Conservation (phyloP, 2,888 invertebrate species). For the Candidula unifasciata region DNA sequence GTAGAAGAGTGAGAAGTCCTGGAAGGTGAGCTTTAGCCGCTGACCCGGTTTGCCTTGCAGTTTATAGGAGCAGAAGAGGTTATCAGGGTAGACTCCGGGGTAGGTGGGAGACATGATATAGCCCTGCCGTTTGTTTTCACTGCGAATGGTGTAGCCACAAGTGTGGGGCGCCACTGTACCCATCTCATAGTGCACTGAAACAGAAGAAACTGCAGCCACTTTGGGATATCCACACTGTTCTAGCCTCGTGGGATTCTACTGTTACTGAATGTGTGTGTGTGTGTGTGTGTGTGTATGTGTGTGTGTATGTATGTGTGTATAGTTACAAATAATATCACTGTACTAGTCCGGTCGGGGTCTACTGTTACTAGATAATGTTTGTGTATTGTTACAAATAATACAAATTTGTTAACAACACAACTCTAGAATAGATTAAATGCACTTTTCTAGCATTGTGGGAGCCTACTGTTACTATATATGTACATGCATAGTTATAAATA, state of each 20-base stretch:
- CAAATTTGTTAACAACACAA: no score
- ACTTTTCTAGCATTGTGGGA: constrained; percentile 27
- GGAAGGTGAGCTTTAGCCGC: constrained; percentile 94
- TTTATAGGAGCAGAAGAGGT: constrained; percentile 88
- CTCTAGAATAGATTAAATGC: no score
- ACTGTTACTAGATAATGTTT: no score
- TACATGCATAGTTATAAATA: background rate
- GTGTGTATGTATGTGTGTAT: background rate
- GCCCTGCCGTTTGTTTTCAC: constrained; percentile 86
- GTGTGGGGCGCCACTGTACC: constrained; percentile 91
- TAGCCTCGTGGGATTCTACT: background rate
- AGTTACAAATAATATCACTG: background rate
- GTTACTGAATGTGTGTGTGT: background rate
- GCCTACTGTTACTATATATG: background rate
- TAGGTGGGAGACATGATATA: constrained; percentile 97
- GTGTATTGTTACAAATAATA: no score
- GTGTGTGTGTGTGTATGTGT: background rate
- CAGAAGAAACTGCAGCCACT: constrained; percentile 57
- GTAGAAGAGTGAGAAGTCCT: constrained; percentile 98
- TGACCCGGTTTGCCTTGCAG: constrained; percentile 93
- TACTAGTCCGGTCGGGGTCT: background rate
- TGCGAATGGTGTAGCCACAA: constrained; percentile 89
- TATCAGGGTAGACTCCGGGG: constrained; percentile 99
- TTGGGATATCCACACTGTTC: constrained; percentile 55
- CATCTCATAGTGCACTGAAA: constrained; percentile 87